Percentiles rank a stretch among this genome's conserved stretches.
Conservation (phyloP, 1,140 invertebrate genomes). For the Lamellibrachia luymesi region DNA sequence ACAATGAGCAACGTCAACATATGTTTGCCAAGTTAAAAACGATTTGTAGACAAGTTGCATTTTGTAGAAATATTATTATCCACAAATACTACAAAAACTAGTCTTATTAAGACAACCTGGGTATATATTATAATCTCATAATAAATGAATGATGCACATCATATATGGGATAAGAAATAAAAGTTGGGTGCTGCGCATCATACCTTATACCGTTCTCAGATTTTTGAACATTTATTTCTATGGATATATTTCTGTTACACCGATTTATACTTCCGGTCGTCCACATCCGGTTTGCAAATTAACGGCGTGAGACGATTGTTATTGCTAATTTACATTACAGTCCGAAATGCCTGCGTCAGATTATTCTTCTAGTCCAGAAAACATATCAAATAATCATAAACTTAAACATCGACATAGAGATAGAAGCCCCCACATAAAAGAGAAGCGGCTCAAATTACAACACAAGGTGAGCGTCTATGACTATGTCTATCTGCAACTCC, state of each 20-base stretch:
- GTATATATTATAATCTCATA: neutral
- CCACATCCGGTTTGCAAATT: neutral
- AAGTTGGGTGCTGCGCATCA: neutral
- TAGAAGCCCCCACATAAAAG: neutral
- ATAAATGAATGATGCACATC: neutral
- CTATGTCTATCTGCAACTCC: too few species aligned
- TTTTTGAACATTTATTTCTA: neutral
- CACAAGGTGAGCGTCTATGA: neutral
- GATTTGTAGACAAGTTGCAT: neutral
- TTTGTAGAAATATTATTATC: neutral
- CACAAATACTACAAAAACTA: neutral
- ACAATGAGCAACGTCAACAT: neutral
- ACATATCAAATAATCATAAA: neutral
- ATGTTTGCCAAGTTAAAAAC: neutral
- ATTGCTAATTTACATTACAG: neutral
- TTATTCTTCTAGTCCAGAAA: neutral
- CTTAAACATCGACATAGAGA: neutral
- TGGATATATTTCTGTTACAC: neutral
- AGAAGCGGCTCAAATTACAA: neutral
- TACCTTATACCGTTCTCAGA: neutral
- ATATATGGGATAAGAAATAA: neutral
- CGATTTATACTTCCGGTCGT: neutral
- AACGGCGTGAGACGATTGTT: neutral
- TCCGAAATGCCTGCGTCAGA: neutral
- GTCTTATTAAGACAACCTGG: neutral